A percentile compares a stretch with the other conserved stretches of the same genome.
Conservation (phyloP, 1,140 invertebrate genomes). For the Diorhabda carinulata region DNA sequence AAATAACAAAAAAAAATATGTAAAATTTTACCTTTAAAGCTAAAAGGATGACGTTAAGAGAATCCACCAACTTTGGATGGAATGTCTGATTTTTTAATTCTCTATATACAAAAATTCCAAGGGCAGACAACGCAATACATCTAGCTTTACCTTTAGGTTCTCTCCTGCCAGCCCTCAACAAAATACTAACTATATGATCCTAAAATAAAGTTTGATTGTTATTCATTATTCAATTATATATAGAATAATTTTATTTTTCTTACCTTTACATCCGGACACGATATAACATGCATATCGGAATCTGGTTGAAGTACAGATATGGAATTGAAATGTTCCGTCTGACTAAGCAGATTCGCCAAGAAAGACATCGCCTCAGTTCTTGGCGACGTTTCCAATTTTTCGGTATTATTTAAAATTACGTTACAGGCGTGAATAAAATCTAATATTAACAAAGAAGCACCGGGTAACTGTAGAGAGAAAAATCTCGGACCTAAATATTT, state of each 20-base stretch:
- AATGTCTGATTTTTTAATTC: slow-evolving; percentile 64
- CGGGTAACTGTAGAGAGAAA: slow-evolving; percentile 82
- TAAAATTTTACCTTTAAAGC: slow-evolving; percentile 66
- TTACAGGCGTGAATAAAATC: slow-evolving; percentile 91
- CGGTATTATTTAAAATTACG: slow-evolving; percentile 75
- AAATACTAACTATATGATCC: slow-evolving; percentile 84
- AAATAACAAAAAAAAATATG: neutral
- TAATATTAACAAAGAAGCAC: slow-evolving; percentile 78
- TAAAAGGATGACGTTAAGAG: slow-evolving; percentile 80
- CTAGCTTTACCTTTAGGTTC: slow-evolving; percentile 86
- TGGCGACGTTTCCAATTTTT: slow-evolving; percentile 76
- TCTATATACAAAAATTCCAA: slow-evolving; percentile 81
- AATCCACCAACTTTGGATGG: slow-evolving; percentile 74
- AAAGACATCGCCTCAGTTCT: slow-evolving; percentile 89
- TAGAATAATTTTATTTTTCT: neutral
- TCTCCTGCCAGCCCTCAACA: slow-evolving; percentile 78
- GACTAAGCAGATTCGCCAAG: slow-evolving; percentile 78
- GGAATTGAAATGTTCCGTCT: slow-evolving; percentile 71
- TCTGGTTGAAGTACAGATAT: slow-evolving; percentile 80
- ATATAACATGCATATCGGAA: slow-evolving; percentile 63
- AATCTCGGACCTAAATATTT: slow-evolving; percentile 71
- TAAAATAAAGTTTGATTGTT: slow-evolving; percentile 47
- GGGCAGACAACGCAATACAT: slow-evolving; percentile 82
- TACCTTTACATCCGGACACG: slow-evolving; percentile 78
- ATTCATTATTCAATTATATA: neutral